Evolutionary conservation across 2,888 invertebrate species (phyloP).

Genomic region (Trissolcus brochymenae): DNA sequence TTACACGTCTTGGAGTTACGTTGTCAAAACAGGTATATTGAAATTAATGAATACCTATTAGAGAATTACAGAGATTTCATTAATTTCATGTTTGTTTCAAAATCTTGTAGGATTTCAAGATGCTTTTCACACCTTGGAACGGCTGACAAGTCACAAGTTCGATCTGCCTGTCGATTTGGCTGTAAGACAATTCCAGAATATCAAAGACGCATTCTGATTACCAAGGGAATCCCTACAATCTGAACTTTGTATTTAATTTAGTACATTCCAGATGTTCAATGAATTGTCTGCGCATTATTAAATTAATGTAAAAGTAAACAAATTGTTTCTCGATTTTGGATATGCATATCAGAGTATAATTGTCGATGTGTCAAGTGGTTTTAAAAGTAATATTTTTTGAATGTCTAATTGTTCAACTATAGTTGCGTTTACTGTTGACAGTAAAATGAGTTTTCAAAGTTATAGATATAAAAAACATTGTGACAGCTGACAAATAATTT

Average conservation of each 20-base stretch:
- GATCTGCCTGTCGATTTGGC: slow-evolving; percentile 97
- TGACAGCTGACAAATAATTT: background rate
- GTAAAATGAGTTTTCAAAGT: background rate
- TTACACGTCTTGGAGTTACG: slow-evolving; percentile 95
- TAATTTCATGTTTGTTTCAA: no score
- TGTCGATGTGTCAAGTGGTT: slow-evolving; percentile 7
- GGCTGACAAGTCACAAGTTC: slow-evolving; percentile 89
- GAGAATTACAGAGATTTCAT: no score
- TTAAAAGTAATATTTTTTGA: background rate
- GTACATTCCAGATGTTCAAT: background rate
- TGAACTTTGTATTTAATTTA: slow-evolving; percentile 9
- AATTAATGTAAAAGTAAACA: slow-evolving; percentile 3
- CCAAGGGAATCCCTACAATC: background rate
- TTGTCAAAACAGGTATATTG: slow-evolving; percentile 88
- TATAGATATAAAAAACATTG: background rate
- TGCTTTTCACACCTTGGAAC: slow-evolving; percentile 92
- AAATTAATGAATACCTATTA: no score
- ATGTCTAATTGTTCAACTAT: no score
- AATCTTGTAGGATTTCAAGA: slow-evolving; percentile 91
- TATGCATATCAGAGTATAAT: slow-evolving; percentile 48
- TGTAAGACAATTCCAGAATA: slow-evolving; percentile 96
- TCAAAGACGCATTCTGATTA: slow-evolving; percentile 86
- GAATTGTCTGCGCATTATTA: background rate
- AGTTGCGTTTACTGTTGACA: background rate
- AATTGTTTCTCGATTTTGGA: slow-evolving; percentile 34